Evolutionary conservation across 2,113 vertebrate genomes (phyloP).

Genomic region (Loxodonta africana): DNA sequence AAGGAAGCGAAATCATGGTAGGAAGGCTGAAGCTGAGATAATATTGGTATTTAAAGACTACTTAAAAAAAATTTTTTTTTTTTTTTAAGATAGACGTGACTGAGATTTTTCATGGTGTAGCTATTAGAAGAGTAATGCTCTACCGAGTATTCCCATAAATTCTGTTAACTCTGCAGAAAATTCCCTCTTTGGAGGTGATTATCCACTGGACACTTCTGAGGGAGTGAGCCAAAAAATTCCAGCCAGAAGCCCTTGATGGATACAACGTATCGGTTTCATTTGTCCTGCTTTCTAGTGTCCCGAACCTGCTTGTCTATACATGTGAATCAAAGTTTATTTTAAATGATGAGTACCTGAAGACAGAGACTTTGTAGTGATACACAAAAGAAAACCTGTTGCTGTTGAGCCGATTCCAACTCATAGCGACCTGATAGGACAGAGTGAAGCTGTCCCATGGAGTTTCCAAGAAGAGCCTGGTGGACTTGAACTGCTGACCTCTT

Average conservation of each 20-base stretch:
- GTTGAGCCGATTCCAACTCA: too few species aligned
- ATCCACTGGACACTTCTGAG: background rate
- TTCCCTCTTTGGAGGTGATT: background rate
- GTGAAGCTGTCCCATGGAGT: too few species aligned
- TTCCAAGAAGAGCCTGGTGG: too few species aligned
- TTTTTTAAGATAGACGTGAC: background rate
- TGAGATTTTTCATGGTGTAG: background rate
- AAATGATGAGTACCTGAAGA: background rate
- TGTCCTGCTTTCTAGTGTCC: background rate
- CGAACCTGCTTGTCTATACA: background rate
- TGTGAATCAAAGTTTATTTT: background rate
- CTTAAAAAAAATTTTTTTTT: too few species aligned
- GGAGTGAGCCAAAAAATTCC: background rate
- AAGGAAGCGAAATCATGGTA: background rate
- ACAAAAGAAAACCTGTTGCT: too few species aligned
- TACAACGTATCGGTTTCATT: background rate
- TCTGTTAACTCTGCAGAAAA: slow-evolving; percentile 16
- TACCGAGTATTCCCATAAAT: slow-evolving; percentile 17
- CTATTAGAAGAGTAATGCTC: slow-evolving; percentile 36
- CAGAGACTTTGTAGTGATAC: background rate
- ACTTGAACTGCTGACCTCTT: too few species aligned
- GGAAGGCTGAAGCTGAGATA: background rate
- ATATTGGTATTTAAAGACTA: background rate
- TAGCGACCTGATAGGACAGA: too few species aligned
- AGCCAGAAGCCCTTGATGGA: background rate